Evolutionary conservation across 2,797 vertebrate species (phyloP), one percentile per base, ranked within the genome.

Genomic region (Aldrovandia affinis): DNA sequence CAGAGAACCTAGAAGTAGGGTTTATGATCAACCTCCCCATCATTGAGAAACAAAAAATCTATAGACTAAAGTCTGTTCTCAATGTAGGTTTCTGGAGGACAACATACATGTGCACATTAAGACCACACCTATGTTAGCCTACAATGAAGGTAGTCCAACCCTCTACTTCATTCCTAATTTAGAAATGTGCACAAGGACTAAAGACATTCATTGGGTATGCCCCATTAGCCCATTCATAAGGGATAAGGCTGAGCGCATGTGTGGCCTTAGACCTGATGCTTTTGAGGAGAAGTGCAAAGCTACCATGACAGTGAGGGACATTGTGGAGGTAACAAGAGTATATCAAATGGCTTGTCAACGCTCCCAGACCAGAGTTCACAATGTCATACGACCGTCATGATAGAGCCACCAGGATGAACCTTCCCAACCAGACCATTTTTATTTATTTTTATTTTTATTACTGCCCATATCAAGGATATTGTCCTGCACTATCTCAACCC

Each of bases 201-300:
- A 83, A 36, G 83, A 80, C 9, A 54, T 85, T 4, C 73, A 83
- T 18, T 79, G 61, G 44, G 25, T 85, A 5, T 85, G 73, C 18
- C 84, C 59, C 2, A 85, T 42, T n/a, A 75, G 75, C 7, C 81
- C 65, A 1, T 83, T 83, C 2, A 39, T 75, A 2, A 20, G 22
- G 1, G 81, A 75, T 18, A 73, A 6, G 12, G 36, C 81, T 2
- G 50, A 55, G 1, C 28, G 50, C 2, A 50, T 83, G 18, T 83
- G 81, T 55, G 50, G 65, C 9, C 28, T 83, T 7, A 33, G 73
- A 12, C 12, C 63, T 12, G 54, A 30, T 18, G 9, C 7, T 1
- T 22, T 5, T 3, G n/a, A n/a, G n/a, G n/a, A n/a, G 10, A 18
- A 30, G 1, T 73, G 81, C 8, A 15, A 9, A 0, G 65, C 63